phyloP scores from a whole-genome alignment of 1,140 invertebrate species.

The Oppia nitens region DNA sequence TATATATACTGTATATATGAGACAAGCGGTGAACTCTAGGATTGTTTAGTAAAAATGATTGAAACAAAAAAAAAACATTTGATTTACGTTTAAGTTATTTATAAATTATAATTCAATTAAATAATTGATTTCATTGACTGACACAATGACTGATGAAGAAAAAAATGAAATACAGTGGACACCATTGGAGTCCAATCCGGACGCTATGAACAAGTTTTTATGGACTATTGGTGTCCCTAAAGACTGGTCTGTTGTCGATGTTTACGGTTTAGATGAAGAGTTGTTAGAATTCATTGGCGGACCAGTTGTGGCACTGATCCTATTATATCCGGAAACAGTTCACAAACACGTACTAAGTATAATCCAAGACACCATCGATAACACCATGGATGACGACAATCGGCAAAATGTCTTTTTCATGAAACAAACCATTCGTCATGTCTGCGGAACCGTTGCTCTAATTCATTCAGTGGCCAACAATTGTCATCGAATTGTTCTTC shows the following conservation, averaged over 20 bases:
- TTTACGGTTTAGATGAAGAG: constrained; percentile 71
- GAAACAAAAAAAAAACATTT: too few relatives aligned
- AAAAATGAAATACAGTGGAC: too few relatives aligned
- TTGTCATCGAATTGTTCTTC: constrained; percentile 27
- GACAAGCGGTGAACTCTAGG: too few relatives aligned
- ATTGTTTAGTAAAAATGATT: too few relatives aligned
- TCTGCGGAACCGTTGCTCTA: constrained; percentile 84
- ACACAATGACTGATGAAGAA: too few relatives aligned
- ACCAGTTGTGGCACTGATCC: constrained; percentile 62
- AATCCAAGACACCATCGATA: not conserved
- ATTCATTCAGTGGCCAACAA: constrained; percentile 54
- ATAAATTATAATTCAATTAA: too few relatives aligned
- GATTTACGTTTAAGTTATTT: too few relatives aligned
- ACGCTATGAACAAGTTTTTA: constrained; percentile 37
- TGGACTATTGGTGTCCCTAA: constrained; percentile 30
- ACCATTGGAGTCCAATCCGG: constrained; percentile 79
- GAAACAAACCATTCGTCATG: constrained; percentile 82
- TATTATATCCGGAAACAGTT: constrained; percentile 82
- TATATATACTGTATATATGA: too few relatives aligned
- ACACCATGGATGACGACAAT: not conserved
- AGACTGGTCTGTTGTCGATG: constrained; percentile 65
- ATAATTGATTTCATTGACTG: too few relatives aligned
- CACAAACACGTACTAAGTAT: too few relatives aligned
- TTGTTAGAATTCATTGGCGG: constrained; percentile 61
- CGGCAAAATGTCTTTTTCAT: constrained; percentile 53